Percentiles rank a stretch among this genome's conserved stretches.
Conservation (phyloP, 2,888 invertebrate genomes). For the Allacma fusca region DNA sequence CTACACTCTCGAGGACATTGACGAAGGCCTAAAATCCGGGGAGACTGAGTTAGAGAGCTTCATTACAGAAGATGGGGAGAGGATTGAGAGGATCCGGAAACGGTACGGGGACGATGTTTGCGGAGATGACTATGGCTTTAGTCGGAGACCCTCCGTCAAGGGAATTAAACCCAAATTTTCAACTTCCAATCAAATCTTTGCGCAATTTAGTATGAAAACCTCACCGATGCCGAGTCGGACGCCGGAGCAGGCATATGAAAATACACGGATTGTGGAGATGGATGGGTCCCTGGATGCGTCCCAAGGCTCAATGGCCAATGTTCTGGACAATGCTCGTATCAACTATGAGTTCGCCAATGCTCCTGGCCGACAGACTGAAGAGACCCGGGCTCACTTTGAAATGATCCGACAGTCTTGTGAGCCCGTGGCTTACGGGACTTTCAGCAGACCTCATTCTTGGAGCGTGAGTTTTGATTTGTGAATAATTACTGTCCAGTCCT, state of each 20-base stretch:
- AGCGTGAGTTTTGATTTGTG: slow-evolving; percentile 49
- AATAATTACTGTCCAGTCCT: no score
- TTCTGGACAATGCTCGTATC: slow-evolving; percentile 39
- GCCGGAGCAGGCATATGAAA: slow-evolving; percentile 58
- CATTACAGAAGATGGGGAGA: slow-evolving; percentile 82
- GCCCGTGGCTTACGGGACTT: slow-evolving; percentile 55
- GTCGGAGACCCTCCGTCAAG: slow-evolving; percentile 85
- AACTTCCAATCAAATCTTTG: slow-evolving; percentile 69
- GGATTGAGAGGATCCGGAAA: slow-evolving; percentile 83
- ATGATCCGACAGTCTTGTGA: slow-evolving; percentile 61
- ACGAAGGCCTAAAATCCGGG: slow-evolving; percentile 67
- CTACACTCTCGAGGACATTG: slow-evolving; percentile 74
- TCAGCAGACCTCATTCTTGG: slow-evolving; percentile 61
- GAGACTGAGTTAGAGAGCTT: slow-evolving; percentile 79
- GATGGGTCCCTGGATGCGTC: slow-evolving; percentile 31
- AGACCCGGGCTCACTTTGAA: slow-evolving; percentile 55
- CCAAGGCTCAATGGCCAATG: slow-evolving; percentile 20
- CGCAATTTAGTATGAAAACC: slow-evolving; percentile 58
- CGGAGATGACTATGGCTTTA: slow-evolving; percentile 89
- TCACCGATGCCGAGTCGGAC: slow-evolving; percentile 27
- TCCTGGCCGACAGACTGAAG: slow-evolving; percentile 51
- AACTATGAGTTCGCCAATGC: slow-evolving; percentile 52
- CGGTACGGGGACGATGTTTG: slow-evolving; percentile 75
- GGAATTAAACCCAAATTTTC: slow-evolving; percentile 89
- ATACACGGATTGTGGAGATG: slow-evolving; percentile 35